A percentile compares a stretch with the other conserved stretches of the same genome.
Evolutionary conservation across 2,888 invertebrate genomes (phyloP).

Genomic region (Nomada fabriciana): DNA sequence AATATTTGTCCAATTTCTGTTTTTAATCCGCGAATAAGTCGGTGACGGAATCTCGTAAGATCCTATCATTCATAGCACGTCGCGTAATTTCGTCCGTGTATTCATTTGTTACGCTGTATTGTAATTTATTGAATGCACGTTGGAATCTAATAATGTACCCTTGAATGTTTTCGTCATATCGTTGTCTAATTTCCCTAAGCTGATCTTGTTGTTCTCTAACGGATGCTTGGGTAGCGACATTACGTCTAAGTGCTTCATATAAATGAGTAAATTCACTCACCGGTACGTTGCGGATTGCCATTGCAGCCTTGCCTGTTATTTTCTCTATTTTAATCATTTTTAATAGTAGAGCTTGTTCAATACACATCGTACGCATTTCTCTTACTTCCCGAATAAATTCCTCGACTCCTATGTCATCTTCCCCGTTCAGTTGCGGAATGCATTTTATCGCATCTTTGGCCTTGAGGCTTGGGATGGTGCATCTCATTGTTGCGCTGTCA

Average conservation of each 20-base stretch:
- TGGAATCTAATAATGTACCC: neutral
- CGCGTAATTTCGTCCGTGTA: neutral
- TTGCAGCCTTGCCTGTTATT: neutral
- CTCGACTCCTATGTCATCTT: neutral
- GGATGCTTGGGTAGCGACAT: constrained; percentile 6
- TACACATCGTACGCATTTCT: neutral
- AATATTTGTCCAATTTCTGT: constrained; percentile 1
- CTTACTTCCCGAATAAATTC: neutral
- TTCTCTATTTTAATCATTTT: neutral
- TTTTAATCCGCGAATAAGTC: neutral
- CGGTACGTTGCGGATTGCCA: neutral
- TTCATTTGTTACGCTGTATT: neutral
- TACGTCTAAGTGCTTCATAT: neutral
- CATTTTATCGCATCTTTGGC: neutral
- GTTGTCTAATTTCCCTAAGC: constrained; percentile 5
- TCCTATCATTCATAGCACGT: neutral
- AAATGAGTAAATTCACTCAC: neutral
- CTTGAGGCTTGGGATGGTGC: neutral
- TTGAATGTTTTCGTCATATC: neutral
- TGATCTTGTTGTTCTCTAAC: constrained; percentile 12
- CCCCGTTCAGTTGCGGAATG: neutral
- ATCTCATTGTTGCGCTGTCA: too few relatives aligned
- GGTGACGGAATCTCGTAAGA: neutral
- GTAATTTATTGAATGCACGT: neutral
- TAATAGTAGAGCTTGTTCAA: neutral